Base-by-base conservation (phyloP, 2,888 invertebrate species). In the Eupithecia subfuscata region DNA sequence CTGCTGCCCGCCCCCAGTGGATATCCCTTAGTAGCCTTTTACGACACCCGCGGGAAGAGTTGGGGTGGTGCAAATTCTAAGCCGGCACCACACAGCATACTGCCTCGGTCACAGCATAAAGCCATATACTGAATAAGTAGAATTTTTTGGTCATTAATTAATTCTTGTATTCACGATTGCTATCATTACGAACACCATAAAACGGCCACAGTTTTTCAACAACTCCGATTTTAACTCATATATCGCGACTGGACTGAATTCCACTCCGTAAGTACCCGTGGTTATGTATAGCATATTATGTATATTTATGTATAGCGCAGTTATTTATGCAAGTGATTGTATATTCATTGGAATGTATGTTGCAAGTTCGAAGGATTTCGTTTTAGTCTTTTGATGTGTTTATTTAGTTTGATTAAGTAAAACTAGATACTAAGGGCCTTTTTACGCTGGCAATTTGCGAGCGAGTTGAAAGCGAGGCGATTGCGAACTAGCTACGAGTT, bases 341-440 rank as follows among this genome's bases (percentile, higher is more conserved):
- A 81, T 84, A 85, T 86, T 86, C 86, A 86, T 85, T 80, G 85
- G 85, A 84, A 85, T 81, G 83, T 83, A 79, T 84, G 84, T 84
- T 81, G 83, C 78, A 83, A 83, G 81, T 75, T 76, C 77, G 78
- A 76, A 80, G 78, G 75, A 79, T 78, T 78, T 70, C 73, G 78
- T 79, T 80, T 78, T 74, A 75, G 71, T 76, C 67, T 52, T 45
- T 40, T 70, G 74, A n/a, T 64, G 64, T 30, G 64, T 64, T 64
- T 64, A 34, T 64, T 60, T 60, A 22, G 60, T 60, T 60, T 60
- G 60, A 60, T 60, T 22, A 4, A 12, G 60, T 60, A 6, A 60
- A 25, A 60, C 60, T 12, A 60, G n/a, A 22, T 56, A 22, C 8
- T n/a, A 48, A 48, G n/a, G 18, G 48, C 48, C 9, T n/a, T 48